phyloP scores from a whole-genome alignment of 2,797 vertebrate genomes.

The Xenops minutus region DNA sequence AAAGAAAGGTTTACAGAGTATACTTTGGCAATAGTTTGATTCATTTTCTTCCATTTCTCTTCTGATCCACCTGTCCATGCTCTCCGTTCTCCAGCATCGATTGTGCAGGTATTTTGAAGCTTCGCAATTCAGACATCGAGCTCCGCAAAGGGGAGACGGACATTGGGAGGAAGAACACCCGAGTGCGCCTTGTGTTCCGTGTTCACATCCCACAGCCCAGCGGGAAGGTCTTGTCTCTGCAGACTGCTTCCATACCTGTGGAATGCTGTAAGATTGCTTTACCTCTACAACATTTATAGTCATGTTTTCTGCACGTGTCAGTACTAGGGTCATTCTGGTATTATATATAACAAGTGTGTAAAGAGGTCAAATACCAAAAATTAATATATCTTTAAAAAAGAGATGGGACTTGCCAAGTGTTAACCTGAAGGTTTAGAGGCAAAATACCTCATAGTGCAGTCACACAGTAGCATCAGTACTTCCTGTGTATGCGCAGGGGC shows the following conservation, averaged over 20 bases:
- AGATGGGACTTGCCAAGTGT: background rate
- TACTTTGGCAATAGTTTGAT: background rate
- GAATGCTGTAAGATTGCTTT: slow-evolving; percentile 93
- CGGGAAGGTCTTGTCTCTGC: slow-evolving; percentile 95
- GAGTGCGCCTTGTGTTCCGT: slow-evolving; percentile 95
- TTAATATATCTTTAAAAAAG: background rate
- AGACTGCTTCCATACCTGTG: slow-evolving; percentile 94
- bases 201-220: slow-evolving; percentile 96
- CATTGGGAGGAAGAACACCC: slow-evolving; percentile 97
- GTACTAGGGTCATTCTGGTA: background rate
- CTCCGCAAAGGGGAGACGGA: slow-evolving; percentile 98
- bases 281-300: background rate
- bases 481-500: background rate
- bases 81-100: slow-evolving; percentile 84
- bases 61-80: background rate
- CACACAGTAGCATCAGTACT: background rate
- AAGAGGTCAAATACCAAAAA: background rate
- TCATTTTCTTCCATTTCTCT: slow-evolving; percentile 14
- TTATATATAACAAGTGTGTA: background rate
- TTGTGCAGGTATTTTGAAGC: slow-evolving; percentile 97
- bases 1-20: background rate
- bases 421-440: background rate
- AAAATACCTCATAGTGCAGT: background rate
- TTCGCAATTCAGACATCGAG: slow-evolving; percentile 98
- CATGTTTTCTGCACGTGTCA: background rate